Percentiles rank a stretch among this genome's conserved stretches.
These are phyloP conservation scores for Chascanopsetta lugubris DNA, from an alignment of 2,113 vertebrate species.

Conservation along the genomic window DNA sequence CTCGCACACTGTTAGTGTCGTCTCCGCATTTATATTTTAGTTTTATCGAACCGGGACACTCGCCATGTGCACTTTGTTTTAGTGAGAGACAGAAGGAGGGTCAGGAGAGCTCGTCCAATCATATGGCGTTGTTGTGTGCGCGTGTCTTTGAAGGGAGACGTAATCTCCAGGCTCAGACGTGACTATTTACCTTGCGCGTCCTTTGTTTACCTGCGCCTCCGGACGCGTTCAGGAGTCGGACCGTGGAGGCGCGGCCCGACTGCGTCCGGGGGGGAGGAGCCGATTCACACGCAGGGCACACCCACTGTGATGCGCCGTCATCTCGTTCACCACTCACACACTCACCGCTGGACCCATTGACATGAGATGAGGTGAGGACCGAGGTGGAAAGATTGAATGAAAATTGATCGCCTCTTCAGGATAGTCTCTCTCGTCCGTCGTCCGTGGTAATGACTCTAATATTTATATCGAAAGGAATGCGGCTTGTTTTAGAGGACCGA, in stretches of 20 bases:
- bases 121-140: conserved; percentile 24
- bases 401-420: no score
- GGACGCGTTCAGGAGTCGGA: conserved; percentile 16
- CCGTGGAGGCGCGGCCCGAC: conserved; percentile 20
- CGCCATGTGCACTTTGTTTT: background rate
- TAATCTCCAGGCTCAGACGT: conserved; percentile 66
- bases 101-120: no score
- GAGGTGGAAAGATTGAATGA: no score
- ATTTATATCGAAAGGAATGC: no score
- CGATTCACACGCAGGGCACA: conserved; percentile 17
- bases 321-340: conserved; percentile 3
- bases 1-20: background rate
- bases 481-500: no score
- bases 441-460: no score
- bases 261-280: conserved; percentile 2
- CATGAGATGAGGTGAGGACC: no score
- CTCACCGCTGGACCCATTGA: no score
- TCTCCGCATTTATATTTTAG: background rate
- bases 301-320: no score
- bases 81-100: background rate
- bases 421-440: no score
- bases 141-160: conserved; percentile 17
- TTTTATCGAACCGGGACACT: background rate
- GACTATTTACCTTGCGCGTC: conserved; percentile 62
- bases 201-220: conserved; percentile 28